Evolutionary conservation across 2,888 invertebrate species (phyloP), one percentile per base, ranked within the genome.

Genomic region (Myopa testacea): DNA sequence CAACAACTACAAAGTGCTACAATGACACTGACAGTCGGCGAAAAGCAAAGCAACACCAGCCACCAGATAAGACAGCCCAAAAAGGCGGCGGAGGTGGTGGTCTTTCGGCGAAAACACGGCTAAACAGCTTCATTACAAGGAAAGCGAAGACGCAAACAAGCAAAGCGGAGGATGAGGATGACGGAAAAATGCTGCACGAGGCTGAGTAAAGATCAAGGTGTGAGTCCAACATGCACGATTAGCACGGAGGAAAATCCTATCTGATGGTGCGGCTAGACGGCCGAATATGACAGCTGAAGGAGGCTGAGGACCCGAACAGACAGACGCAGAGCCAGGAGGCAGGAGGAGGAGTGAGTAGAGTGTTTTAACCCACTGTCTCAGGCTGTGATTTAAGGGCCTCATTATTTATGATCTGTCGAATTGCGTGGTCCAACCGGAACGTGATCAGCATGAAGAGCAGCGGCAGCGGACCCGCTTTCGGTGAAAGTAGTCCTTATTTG

Each of bases 381-480:
- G 16, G 6, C 58, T 58, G 45, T 87, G 87, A 86, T 82, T 86
- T 85, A 86, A 81, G 81, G 84, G 83, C 7, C 6, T 3, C 45
- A 3, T 84, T 84, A 87, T 87, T 87, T 87, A 87, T 86, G 87
- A 84, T 83, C 85, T 86, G 86, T 86, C 86, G 86, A 82, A 82
- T 76, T 80, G 58, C 80, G 68, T 81, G 79, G 78, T 76, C 26
- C 45, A 58, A 50, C 62, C 14, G 37, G 45, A 73, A 78, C 79
- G 78, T 78, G 70, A 69, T 52, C 60, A 19, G 45, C 74, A 70
- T 40, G 52, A 4, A 26, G 26, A 58, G 12, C 55, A 40, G 58
- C 58, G 26, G 2, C 26, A 26, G 67, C 71, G 68, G 75, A 67
- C 52, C 62, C 38, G 60, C 7, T 37, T 38, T 58, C n/a, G 14